Evolutionary conservation across 1,140 invertebrate species (phyloP).

Genomic region (Notospermus geniculatus): DNA sequence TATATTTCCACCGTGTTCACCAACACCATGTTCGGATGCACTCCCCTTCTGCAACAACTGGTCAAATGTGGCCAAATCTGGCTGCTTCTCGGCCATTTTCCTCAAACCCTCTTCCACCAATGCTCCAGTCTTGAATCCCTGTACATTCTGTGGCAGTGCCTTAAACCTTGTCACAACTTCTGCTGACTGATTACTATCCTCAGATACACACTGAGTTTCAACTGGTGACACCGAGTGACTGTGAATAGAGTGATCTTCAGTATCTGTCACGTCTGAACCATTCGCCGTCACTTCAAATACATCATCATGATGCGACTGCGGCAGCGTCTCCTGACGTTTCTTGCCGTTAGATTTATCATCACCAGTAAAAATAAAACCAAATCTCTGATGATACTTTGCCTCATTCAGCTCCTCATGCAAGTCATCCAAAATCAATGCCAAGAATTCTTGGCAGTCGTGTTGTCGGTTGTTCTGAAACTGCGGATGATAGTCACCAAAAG

Average conservation of each 20-base stretch:
- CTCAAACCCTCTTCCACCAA: too few species aligned
- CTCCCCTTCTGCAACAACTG: too few species aligned
- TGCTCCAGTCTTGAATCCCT: too few species aligned
- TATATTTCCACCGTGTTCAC: too few species aligned
- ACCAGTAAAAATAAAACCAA: constrained; percentile 10
- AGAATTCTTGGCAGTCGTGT: constrained; percentile 75
- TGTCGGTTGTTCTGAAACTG: constrained; percentile 64
- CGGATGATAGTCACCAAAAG: constrained; percentile 63
- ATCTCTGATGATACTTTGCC: constrained; percentile 18
- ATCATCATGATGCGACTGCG: constrained; percentile 13
- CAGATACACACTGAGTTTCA: constrained; percentile 17
- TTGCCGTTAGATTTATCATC: too few species aligned
- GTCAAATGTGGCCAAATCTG: too few species aligned
- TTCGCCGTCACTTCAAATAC: constrained; percentile 41
- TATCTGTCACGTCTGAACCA: constrained; percentile 10
- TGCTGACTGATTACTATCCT: constrained; percentile 42
- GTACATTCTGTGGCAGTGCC: too few species aligned
- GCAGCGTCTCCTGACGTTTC: neutral
- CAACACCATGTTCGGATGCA: too few species aligned
- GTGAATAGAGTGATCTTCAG: neutral
- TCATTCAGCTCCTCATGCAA: constrained; percentile 68
- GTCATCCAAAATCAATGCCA: constrained; percentile 67
- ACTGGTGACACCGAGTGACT: constrained; percentile 11
- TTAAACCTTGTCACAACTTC: neutral
- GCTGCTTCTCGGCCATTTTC: too few species aligned